Evolutionary conservation across 2,888 invertebrate genomes (phyloP).

Genomic region (Lottia gigantea): DNA sequence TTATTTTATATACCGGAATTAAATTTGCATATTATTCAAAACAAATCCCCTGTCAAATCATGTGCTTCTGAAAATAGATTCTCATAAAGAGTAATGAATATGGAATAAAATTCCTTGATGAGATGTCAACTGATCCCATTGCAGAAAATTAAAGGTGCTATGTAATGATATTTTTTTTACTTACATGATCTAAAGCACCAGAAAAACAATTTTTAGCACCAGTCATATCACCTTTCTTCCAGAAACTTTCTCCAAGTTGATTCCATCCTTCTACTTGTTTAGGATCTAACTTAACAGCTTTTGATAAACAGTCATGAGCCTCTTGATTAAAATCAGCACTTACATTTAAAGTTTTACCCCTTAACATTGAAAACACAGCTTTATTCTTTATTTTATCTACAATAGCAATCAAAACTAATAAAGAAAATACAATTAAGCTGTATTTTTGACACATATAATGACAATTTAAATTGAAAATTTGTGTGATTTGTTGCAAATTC

Average conservation of each 20-base stretch:
- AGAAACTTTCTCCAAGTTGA: conserved; percentile 87
- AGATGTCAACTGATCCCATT: no score
- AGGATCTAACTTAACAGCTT: conserved; percentile 86
- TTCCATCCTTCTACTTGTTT: conserved; percentile 87
- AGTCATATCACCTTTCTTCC: conserved; percentile 84
- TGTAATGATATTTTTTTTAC: conserved; percentile 20
- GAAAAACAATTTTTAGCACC: conserved; percentile 87
- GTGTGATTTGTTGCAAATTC: no score
- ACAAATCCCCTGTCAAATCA: no score
- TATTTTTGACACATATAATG: no score
- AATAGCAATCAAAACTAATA: not conserved
- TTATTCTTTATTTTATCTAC: conserved; percentile 59
- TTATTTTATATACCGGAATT: no score
- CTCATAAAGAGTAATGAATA: no score
- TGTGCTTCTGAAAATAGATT: no score
- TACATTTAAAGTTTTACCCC: conserved; percentile 80
- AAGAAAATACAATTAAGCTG: no score
- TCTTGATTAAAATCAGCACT: conserved; percentile 76
- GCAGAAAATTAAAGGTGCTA: no score
- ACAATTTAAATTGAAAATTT: no score
- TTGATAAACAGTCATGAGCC: conserved; percentile 81
- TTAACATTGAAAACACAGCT: conserved; percentile 73
- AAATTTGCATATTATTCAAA: no score
- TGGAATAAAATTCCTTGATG: no score
- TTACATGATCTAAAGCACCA: conserved; percentile 72